These are phyloP conservation scores for Rana temporaria DNA, from an alignment of 2,113 vertebrate species.

Conservation along the genomic window DNA sequence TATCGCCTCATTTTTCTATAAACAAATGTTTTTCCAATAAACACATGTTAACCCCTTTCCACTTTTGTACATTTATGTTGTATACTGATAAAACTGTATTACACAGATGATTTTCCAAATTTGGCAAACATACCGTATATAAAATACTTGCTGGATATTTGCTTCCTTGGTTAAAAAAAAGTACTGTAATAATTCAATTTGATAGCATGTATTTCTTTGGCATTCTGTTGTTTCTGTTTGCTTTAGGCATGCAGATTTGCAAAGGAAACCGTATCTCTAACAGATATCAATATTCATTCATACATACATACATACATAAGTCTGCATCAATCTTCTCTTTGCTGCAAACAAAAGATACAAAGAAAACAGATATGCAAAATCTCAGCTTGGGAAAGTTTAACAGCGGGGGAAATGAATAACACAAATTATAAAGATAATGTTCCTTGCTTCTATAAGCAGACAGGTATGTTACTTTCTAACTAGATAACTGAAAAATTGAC, in stretches of 20 bases:
- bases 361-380: constrained; percentile 61
- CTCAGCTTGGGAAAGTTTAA: constrained; percentile 63
- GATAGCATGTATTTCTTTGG: neutral
- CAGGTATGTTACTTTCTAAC: constrained; percentile 72
- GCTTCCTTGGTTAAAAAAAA: neutral
- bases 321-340: neutral
- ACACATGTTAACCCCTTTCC: too few relatives aligned
- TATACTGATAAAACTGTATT: too few relatives aligned
- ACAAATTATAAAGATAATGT: constrained; percentile 78
- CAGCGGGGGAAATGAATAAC: constrained; percentile 72
- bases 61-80: too few relatives aligned
- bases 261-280: neutral
- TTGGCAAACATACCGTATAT: too few relatives aligned
- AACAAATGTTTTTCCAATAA: too few relatives aligned
- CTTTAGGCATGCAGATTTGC: neutral
- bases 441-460: constrained; percentile 78
- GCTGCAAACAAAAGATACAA: constrained; percentile 10
- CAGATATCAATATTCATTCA: constrained; percentile 14
- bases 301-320: neutral
- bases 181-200: too few relatives aligned
- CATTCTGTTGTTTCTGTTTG: neutral
- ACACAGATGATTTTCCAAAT: too few relatives aligned
- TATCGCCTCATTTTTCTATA: too few relatives aligned
- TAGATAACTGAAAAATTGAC: constrained; percentile 72
- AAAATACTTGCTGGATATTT: neutral